Evolutionary conservation across 2,113 vertebrate genomes (phyloP).

Genomic region (Anser cygnoides): DNA sequence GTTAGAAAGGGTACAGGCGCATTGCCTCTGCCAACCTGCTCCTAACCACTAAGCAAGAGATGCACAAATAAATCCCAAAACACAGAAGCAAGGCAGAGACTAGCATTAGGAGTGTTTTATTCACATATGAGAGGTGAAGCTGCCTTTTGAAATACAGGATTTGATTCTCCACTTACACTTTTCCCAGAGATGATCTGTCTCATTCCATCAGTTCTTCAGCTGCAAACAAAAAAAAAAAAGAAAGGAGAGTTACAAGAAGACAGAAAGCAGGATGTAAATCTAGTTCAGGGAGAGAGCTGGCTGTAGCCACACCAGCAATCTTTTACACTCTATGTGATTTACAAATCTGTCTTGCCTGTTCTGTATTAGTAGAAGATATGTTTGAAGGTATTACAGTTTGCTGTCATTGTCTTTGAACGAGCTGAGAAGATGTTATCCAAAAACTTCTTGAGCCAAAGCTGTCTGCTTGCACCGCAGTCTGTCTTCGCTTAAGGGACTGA

Average conservation of each 20-base stretch:
- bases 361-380: background rate
- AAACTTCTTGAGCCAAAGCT: background rate
- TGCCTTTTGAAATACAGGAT: background rate
- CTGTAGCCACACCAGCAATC: background rate
- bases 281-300: background rate
- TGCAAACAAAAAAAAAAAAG: background rate
- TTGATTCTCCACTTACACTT: background rate
- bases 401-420: background rate
- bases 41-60: background rate
- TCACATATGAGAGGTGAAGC: background rate
- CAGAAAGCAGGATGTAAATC: background rate
- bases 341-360: background rate
- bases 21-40: background rate
- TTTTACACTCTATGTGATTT: fast-evolving
- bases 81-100: background rate
- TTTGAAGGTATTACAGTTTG: background rate
- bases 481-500: background rate
- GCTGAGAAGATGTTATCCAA: background rate
- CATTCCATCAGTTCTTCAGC: background rate
- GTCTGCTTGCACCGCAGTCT: background rate
- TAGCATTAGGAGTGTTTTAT: background rate
- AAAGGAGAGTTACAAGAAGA: background rate
- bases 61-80: background rate
- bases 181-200: background rate
- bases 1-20: background rate